These are phyloP conservation scores for Pseudobourletiella spinata DNA, from an alignment of 1,140 invertebrate species.

Conservation along the genomic window DNA sequence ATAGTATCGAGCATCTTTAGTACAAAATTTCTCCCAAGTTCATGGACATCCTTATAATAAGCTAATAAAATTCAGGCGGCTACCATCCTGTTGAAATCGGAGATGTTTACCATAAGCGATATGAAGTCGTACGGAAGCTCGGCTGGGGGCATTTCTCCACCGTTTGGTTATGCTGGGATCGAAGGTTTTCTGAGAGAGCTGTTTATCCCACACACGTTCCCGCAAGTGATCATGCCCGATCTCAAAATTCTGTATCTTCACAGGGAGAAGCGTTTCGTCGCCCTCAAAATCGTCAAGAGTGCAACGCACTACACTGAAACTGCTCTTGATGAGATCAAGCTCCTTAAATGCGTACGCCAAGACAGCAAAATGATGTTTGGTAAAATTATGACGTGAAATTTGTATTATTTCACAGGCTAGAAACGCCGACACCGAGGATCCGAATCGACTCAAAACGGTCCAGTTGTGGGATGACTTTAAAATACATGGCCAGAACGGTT, in stretches of 20 bases:
- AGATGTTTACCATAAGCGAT: conserved; percentile 83
- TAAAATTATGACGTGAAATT: not conserved
- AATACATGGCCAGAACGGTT: conserved; percentile 92
- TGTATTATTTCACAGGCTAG: conserved; percentile 42
- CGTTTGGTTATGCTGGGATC: conserved; percentile 95
- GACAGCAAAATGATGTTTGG: not conserved
- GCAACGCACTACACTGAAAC: conserved; percentile 96
- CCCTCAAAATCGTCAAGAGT: conserved; percentile 94
- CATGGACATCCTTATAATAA: not conserved
- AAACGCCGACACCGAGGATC: conserved; percentile 80
- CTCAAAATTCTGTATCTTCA: not conserved
- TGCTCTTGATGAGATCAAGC: conserved; percentile 95
- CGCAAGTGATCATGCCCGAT: conserved; percentile 42
- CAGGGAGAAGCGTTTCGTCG: not conserved
- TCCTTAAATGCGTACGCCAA: conserved; percentile 70
- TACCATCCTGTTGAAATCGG: conserved; percentile 97
- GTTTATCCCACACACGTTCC: not conserved
- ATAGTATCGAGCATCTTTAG: not conserved
- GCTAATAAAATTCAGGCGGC: conserved; percentile 56
- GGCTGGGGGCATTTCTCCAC: conserved; percentile 99
- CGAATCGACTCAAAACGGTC: conserved; percentile 88
- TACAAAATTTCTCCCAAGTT: not conserved
- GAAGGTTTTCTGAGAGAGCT: not conserved
- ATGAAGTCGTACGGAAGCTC: conserved; percentile 91
- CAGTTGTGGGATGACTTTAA: conserved; percentile 97